Percentiles rank a stretch among this genome's conserved stretches.
phyloP scores from a whole-genome alignment of 2,113 vertebrate genomes.

The Fulica atra region DNA sequence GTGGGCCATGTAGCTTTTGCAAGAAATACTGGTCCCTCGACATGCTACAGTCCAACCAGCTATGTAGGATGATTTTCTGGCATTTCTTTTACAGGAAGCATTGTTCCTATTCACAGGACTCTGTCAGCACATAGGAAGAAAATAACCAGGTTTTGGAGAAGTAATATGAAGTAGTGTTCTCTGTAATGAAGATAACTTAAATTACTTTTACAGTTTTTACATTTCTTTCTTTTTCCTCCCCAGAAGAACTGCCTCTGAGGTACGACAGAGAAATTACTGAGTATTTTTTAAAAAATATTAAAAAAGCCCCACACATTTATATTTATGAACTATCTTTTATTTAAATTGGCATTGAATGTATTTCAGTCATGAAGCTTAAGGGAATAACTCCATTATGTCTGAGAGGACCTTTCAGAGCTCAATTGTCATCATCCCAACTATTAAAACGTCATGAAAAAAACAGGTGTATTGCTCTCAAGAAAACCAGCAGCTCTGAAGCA shows the following conservation, averaged over 20 bases:
- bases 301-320: background rate
- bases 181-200: background rate
- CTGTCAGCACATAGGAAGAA: background rate
- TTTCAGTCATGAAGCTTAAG: slow-evolving; percentile 38
- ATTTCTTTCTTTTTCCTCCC: slow-evolving; percentile 14
- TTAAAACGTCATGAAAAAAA: slow-evolving; percentile 36
- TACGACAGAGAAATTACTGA: background rate
- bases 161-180: background rate
- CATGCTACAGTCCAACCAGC: background rate
- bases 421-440: background rate
- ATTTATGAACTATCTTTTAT: background rate
- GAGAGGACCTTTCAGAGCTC: background rate
- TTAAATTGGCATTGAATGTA: slow-evolving; percentile 14
- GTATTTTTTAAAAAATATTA: background rate
- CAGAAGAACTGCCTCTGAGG: background rate
- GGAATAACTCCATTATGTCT: slow-evolving; percentile 26
- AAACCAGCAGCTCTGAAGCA: background rate
- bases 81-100: background rate
- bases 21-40: background rate
- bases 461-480: background rate
- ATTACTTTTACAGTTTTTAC: slow-evolving; percentile 14
- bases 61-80: background rate
- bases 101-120: background rate
- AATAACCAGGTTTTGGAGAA: background rate
- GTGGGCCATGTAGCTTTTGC: background rate